Conservation (phyloP, 2,888 invertebrate species). For the Gerris lacustris region DNA sequence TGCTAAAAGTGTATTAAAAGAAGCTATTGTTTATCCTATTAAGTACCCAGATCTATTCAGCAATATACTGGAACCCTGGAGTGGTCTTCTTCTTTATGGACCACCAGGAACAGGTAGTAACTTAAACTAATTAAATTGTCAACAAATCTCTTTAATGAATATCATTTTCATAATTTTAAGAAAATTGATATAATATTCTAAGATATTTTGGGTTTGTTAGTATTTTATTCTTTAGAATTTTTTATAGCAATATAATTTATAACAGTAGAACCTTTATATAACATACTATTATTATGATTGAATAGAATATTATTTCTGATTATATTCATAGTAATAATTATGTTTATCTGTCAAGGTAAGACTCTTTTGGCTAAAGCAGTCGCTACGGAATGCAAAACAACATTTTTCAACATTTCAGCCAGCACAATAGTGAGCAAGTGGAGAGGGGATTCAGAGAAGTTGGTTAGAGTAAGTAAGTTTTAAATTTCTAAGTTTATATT, state of each 20-base stretch:
- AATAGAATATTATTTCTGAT: too few relatives aligned
- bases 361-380: conserved; percentile 80
- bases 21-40: conserved; percentile 71
- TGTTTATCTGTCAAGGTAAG: conserved; percentile 45
- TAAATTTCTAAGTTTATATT: too few relatives aligned
- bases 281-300: too few relatives aligned
- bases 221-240: background rate
- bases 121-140: background rate
- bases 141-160: background rate
- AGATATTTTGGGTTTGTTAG: background rate
- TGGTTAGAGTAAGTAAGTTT: conserved; percentile 53
- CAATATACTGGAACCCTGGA: conserved; percentile 66
- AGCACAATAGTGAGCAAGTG: conserved; percentile 88
- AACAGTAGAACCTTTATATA: too few relatives aligned
- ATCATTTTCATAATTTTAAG: background rate
- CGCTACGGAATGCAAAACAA: conserved; percentile 62
- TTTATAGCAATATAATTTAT: too few relatives aligned
- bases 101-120: conserved; percentile 59
- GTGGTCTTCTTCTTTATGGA: conserved; percentile 61
- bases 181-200: background rate
- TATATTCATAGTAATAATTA: too few relatives aligned
- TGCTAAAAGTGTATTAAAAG: conserved; percentile 66
- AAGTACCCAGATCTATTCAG: conserved; percentile 60
- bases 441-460: conserved; percentile 91
- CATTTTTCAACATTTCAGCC: conserved; percentile 83